Evolutionary conservation across 1,140 invertebrate species (phyloP).

Genomic region (Mizuhopecten yessoensis): DNA sequence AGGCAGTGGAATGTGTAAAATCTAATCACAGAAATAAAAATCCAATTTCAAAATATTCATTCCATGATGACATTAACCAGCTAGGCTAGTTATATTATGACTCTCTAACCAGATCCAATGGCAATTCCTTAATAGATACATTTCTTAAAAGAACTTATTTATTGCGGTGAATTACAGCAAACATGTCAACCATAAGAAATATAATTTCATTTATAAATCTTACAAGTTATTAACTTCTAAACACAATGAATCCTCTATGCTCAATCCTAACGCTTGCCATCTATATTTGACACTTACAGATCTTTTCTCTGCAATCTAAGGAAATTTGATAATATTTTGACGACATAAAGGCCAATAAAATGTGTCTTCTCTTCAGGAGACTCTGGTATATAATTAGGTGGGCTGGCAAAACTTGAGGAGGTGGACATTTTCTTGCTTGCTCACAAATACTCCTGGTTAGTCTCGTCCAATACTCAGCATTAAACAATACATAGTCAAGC

Average conservation of each 20-base stretch:
- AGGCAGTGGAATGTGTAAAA: background rate
- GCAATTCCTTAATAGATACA: background rate
- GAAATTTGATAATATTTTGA: constrained; percentile 36
- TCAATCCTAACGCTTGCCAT: background rate
- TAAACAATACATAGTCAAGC: background rate
- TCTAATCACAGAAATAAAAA: background rate
- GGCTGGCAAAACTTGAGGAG: background rate
- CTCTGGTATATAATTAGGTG: background rate
- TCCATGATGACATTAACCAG: background rate
- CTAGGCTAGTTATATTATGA: background rate
- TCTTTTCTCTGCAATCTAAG: background rate
- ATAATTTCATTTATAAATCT: constrained; percentile 29
- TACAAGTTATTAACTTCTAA: constrained; percentile 17
- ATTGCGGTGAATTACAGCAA: background rate
- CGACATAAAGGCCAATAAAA: background rate
- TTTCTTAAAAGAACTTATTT: background rate
- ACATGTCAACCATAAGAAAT: background rate
- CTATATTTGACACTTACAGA: constrained; percentile 3
- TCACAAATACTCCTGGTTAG: background rate
- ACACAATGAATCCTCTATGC: background rate
- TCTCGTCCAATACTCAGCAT: background rate
- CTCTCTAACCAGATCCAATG: background rate
- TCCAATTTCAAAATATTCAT: background rate
- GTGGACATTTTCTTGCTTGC: background rate
- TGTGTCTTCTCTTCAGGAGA: background rate